Evolutionary conservation across 2,797 vertebrate species (phyloP).

Genomic region (Tadarida brasiliensis): DNA sequence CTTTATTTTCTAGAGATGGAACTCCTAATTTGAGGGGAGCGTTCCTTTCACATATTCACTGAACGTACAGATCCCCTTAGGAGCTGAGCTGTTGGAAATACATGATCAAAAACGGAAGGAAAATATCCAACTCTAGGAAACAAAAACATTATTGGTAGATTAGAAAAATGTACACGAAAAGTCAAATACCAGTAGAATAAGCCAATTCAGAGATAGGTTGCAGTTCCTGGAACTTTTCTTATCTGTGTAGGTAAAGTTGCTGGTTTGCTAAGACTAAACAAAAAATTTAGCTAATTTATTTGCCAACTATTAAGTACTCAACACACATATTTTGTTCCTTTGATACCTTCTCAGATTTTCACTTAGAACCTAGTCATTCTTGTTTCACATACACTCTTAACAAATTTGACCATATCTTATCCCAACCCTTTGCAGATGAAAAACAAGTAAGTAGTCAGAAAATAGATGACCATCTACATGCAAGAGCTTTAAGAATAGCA

Average conservation of each 20-base stretch:
- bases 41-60: not conserved
- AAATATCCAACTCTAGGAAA: not conserved
- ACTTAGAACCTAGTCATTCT: not conserved
- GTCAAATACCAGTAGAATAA: conserved; percentile 45
- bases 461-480: not conserved
- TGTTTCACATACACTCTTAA: not conserved
- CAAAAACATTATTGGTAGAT: conserved; percentile 17
- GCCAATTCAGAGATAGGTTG: not conserved
- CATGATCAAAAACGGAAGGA: not conserved
- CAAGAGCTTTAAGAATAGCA: not conserved
- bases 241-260: conserved; percentile 45
- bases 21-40: not conserved
- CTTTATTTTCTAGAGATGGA: conserved; percentile 21
- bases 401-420: not conserved
- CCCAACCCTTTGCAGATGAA: not conserved
- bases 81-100: not conserved
- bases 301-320: conserved; percentile 5
- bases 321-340: conserved; percentile 4
- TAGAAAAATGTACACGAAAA: conserved; percentile 61
- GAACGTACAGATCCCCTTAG: not conserved
- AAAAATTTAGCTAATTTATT: not conserved
- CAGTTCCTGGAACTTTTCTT: conserved; percentile 69
- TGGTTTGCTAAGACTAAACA: conserved; percentile 51
- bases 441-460: not conserved
- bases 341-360: not conserved